Base-by-base conservation (phyloP, 1,140 invertebrate genomes). In the Cotesia typhae region DNA sequence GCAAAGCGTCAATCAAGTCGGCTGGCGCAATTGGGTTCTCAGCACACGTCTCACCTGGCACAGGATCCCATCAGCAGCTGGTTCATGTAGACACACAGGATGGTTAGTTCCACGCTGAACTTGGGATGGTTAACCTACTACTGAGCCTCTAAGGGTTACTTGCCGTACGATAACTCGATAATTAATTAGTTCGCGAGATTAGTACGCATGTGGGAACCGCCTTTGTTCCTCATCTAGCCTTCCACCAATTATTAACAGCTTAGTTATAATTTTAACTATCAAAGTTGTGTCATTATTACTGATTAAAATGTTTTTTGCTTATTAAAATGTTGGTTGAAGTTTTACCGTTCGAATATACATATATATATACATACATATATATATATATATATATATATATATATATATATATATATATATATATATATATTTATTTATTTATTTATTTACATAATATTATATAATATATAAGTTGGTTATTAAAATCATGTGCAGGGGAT, bases 101-200 rank as follows among this genome's bases (percentile, higher is more conserved):
- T 9, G 70, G 52, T 67, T 60, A 35, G 53, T 63, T 61, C 28
- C 10, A 77, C 75, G 73, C 73, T 77, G 77, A 78, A 79, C 74
- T 76, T 70, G 68, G 76, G 71, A 52, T 71, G 73, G 70, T 59
- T 74, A 38, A 73, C 74, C 77, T 79, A 77, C 74, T 47, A 47
- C 41, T 47, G 41, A 47, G 68, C 76, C 72, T 74, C 37, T 35
- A 28, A 67, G 74, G 77, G 72, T 80, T 81, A 77, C 60, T 81
- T 71, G 75, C 74, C 72, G 72, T 70, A 76, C 72, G 79, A 81
- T 82, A 82, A 82, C 79, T 78, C 78, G 81, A 81, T 81, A 82
- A 82, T 82, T 82, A 82, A 82, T 82, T 80, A 82, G 79, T 73
- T 72, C 67, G 72, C 55, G 75, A 79, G 78, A 82, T 82, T 82